Percentiles rank a stretch among this genome's conserved stretches.
Evolutionary conservation across 2,113 vertebrate species (phyloP).

Genomic region (Odocoileus hemionus): DNA sequence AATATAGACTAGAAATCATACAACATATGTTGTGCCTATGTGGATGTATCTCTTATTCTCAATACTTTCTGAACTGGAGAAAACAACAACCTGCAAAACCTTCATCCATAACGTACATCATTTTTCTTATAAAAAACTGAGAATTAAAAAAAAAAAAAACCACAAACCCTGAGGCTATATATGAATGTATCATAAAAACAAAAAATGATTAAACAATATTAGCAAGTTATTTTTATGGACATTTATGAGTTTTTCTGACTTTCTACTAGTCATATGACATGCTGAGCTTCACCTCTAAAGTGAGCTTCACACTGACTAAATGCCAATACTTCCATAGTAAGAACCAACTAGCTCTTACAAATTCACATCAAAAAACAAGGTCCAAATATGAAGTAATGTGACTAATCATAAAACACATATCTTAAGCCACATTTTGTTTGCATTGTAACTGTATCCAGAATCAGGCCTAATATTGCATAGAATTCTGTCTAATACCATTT

Average conservation of each 20-base stretch:
- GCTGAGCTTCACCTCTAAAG: neutral
- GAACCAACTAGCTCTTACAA: neutral
- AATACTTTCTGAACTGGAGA: neutral
- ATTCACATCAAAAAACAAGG: neutral
- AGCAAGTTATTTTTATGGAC: neutral
- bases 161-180: neutral
- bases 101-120: neutral
- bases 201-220: neutral
- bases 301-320: neutral
- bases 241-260: neutral
- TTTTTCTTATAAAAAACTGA: neutral
- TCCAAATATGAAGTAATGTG: neutral
- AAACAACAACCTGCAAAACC: neutral
- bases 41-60: neutral
- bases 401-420: neutral
- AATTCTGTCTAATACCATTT: slow-evolving; percentile 13
- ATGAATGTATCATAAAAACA: neutral
- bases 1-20: neutral
- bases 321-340: neutral
- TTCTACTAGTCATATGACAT: neutral
- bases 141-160: neutral
- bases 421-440: slow-evolving; percentile 11
- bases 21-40: neutral
- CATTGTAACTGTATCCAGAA: neutral
- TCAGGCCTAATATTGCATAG: neutral